A percentile compares a stretch with the other conserved stretches of the same genome.
phyloP scores from a whole-genome alignment of 2,113 vertebrate genomes.

The Sclerurus mexicanus region DNA sequence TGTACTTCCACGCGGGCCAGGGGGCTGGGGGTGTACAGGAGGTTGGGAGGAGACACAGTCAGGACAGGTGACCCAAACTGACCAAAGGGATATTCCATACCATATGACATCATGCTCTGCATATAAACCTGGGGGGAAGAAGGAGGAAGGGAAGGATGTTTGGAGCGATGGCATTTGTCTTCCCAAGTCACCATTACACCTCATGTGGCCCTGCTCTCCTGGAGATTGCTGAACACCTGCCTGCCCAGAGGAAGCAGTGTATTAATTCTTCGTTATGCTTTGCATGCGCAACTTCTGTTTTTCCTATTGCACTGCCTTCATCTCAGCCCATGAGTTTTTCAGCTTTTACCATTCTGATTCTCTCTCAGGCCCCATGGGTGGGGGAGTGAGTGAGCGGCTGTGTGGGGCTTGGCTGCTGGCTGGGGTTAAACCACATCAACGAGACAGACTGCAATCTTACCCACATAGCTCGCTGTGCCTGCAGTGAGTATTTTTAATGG shows the following conservation, averaged over 20 bases:
- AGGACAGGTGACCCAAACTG: background rate
- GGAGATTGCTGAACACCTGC: background rate
- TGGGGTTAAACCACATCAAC: background rate
- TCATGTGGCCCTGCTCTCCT: background rate
- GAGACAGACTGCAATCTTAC: background rate
- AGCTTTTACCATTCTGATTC: background rate
- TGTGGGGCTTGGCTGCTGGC: background rate
- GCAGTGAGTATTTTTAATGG: accelerated
- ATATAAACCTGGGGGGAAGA: background rate
- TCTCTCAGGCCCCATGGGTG: accelerated
- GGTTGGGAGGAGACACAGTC: background rate
- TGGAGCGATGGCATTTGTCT: background rate
- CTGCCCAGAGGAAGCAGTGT: background rate
- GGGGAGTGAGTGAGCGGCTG: background rate
- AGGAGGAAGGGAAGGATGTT: background rate
- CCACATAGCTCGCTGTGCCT: background rate
- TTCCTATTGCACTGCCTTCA: background rate
- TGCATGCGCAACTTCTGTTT: background rate
- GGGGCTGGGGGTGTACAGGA: background rate
- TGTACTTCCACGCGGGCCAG: accelerated
- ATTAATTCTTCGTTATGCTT: background rate
- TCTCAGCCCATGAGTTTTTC: background rate
- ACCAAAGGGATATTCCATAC: background rate
- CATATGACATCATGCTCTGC: background rate
- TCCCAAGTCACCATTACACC: accelerated